These are phyloP conservation scores for Acanthurus tractus DNA, from an alignment of 2,797 vertebrate species.

Conservation along the genomic window DNA sequence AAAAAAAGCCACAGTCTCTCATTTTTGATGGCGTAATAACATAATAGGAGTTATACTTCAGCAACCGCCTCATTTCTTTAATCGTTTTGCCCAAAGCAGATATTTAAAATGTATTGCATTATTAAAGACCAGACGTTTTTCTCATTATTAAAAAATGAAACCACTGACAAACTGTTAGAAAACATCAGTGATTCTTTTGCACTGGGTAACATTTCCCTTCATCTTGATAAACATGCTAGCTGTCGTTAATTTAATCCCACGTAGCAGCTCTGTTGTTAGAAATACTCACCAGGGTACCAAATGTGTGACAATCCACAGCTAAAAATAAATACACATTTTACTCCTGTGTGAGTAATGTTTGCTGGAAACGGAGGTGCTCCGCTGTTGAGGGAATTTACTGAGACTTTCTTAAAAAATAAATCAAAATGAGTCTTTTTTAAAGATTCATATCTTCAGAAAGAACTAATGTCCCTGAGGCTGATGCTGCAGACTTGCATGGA, in stretches of 20 bases:
- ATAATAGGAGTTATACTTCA: neutral
- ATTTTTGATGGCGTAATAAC: slow-evolving; percentile 11
- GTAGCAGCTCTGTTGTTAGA: too few species aligned
- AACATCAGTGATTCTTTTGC: too few species aligned
- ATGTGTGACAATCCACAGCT: neutral
- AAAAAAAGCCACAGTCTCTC: neutral
- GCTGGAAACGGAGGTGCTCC: neutral
- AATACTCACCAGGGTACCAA: neutral
- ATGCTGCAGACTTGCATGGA: neutral
- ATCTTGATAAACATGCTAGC: too few species aligned
- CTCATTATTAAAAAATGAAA: neutral
- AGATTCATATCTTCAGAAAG: neutral
- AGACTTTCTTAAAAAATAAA: neutral
- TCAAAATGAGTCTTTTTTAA: neutral
- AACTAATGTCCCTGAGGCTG: neutral
- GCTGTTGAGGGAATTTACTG: neutral
- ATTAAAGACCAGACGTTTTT: neutral
- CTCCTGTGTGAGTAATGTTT: neutral
- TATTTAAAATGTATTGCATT: neutral
- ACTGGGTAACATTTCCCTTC: too few species aligned
- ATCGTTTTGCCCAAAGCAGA: neutral
- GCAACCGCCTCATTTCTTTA: neutral
- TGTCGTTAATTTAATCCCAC: too few species aligned
- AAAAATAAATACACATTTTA: neutral
- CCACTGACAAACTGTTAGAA: too few species aligned